Conservation (phyloP, 2,797 vertebrate species). For the Epinephelus awoara region DNA sequence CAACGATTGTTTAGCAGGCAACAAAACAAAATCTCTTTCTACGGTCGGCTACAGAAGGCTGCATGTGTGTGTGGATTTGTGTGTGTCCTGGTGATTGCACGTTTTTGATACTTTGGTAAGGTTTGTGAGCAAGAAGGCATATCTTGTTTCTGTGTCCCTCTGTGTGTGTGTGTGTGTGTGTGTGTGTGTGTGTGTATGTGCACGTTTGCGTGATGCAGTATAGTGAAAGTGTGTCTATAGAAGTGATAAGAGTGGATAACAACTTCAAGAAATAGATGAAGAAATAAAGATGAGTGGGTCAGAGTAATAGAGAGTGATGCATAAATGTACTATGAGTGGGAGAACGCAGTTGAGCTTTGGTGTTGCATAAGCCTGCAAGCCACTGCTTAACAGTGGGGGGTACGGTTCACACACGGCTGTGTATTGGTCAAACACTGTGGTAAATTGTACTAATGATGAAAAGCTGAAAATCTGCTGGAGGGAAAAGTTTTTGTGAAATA, state of each 20-base stretch:
- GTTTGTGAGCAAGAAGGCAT: conserved; percentile 24
- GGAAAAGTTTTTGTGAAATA: neutral
- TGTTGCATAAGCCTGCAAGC: conserved; percentile 34
- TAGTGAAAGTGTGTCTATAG: neutral
- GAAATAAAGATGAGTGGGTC: conserved; percentile 7
- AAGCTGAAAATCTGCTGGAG: conserved; percentile 3
- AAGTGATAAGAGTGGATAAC: conserved; percentile 11
- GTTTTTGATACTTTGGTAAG: conserved; percentile 19
- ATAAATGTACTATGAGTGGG: conserved; percentile 11
- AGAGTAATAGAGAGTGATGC: conserved; percentile 15
- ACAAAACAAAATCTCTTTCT: conserved; percentile 54
- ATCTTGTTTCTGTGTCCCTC: neutral
- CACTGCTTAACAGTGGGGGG: conserved; percentile 18
- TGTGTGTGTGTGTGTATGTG: neutral
- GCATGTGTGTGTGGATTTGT: neutral
- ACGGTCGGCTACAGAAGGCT: conserved; percentile 22
- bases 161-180: neutral
- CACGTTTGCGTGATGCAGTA: neutral
- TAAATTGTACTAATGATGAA: conserved; percentile 43
- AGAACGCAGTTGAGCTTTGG: conserved; percentile 12
- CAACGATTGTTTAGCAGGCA: conserved; percentile 55
- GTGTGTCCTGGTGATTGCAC: neutral
- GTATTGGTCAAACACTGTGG: conserved; percentile 23
- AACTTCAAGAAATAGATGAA: conserved; percentile 32
- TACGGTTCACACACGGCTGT: conserved; percentile 4